Percentiles rank a stretch among this genome's conserved stretches.
Conservation (phyloP, 2,113 vertebrate species). For the Petroica traversi region DNA sequence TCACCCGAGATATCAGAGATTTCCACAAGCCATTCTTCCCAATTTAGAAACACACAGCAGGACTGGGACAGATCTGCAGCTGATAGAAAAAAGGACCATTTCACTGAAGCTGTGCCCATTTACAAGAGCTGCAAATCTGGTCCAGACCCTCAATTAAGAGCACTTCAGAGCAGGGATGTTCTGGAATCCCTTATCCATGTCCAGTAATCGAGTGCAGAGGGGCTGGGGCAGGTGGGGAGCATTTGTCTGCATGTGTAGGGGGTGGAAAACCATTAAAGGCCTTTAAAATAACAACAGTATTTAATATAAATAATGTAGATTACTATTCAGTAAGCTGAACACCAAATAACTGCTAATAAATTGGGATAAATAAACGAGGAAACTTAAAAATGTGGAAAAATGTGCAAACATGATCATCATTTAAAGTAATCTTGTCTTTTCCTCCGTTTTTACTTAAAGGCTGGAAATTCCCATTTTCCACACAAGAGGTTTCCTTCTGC, state of each 20-base stretch:
- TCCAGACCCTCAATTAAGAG: slow-evolving; percentile 9
- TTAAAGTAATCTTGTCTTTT: not conserved
- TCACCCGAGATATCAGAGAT: not conserved
- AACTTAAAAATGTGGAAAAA: not conserved
- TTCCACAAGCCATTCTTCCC: not conserved
- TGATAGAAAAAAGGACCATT: not conserved
- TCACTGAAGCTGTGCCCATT: not conserved
- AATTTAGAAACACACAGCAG: not conserved
- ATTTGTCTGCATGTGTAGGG: not conserved
- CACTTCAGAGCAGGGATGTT: slow-evolving; percentile 17
- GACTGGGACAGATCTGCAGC: not conserved
- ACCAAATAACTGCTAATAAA: not conserved
- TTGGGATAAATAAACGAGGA: not conserved
- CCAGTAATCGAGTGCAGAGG: not conserved
- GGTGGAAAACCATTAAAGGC: not conserved
- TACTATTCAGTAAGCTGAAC: not conserved
- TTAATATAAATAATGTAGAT: not conserved
- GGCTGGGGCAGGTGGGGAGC: not conserved
- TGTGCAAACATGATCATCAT: not conserved
- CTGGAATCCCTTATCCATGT: slow-evolving; percentile 4
- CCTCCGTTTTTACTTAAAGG: not conserved
- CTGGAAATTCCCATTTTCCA: not conserved
- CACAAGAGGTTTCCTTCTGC: not conserved
- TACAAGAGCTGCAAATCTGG: slow-evolving; percentile 21
- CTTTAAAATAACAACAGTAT: not conserved